Evolutionary conservation across 2,888 invertebrate species (phyloP).

Genomic region (Cryptocephalus moraei): DNA sequence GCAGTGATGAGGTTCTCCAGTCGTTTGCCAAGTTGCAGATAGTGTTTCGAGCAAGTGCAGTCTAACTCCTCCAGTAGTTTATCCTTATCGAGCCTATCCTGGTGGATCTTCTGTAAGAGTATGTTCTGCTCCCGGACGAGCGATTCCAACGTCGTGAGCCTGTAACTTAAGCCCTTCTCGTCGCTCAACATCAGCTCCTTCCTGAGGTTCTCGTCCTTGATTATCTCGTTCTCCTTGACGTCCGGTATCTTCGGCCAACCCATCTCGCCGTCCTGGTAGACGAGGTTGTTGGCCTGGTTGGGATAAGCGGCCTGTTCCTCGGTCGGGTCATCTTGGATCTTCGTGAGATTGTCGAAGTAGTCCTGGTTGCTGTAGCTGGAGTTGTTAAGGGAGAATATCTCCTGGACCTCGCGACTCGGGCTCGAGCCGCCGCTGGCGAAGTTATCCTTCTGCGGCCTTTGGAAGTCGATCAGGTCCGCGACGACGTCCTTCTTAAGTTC

Average conservation of each 20-base stretch:
- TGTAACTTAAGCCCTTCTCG: slow-evolving; percentile 24
- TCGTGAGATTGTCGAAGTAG: slow-evolving; percentile 31
- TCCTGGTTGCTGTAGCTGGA: slow-evolving; percentile 27
- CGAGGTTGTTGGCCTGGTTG: slow-evolving; percentile 6
- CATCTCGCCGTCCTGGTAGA: slow-evolving; percentile 13
- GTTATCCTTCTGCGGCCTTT: slow-evolving; percentile 34
- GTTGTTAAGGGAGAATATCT: slow-evolving; percentile 67
- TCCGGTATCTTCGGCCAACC: slow-evolving; percentile 25
- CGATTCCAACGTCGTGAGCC: slow-evolving; percentile 28
- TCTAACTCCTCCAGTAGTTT: slow-evolving; percentile 33
- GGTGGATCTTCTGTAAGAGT: slow-evolving; percentile 28
- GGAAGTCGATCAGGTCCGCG: slow-evolving; percentile 29
- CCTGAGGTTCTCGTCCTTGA: slow-evolving; percentile 17
- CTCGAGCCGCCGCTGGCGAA: slow-evolving; percentile 76
- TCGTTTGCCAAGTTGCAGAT: slow-evolving; percentile 33
- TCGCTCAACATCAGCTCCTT: slow-evolving; percentile 13
- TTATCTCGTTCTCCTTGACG: slow-evolving; percentile 21
- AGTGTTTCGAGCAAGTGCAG: slow-evolving; percentile 31
- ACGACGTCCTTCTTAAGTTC: slow-evolving; percentile 9
- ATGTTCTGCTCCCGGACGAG: slow-evolving; percentile 31
- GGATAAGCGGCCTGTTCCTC: slow-evolving; percentile 20
- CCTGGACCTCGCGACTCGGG: slow-evolving; percentile 81
- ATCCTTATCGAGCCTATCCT: slow-evolving; percentile 25
- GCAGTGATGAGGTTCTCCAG: slow-evolving; percentile 32
- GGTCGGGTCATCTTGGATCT: slow-evolving; percentile 18